Evolutionary conservation across 2,797 vertebrate genomes (phyloP), one percentile per base, ranked within the genome.

Genomic region (Spea hammondii): DNA sequence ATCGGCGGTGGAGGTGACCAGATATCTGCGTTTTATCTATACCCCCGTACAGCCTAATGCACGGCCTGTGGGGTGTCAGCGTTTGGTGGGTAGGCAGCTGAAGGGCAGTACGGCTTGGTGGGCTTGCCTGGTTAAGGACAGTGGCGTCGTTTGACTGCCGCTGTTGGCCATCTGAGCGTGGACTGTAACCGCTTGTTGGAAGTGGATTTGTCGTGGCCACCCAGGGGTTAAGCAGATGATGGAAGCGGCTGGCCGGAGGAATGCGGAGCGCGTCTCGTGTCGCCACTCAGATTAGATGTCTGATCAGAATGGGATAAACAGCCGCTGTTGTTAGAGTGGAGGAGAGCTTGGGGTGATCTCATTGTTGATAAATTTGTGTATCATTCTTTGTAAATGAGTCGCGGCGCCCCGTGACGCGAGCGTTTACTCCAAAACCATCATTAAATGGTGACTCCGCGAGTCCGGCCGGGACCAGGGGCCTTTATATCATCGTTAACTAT

Each of bases 271-370:
- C 60, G 46, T 76, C 74, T 62, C 13, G 11, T 67, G 79, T 64
- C 70, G 55, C 79, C 79, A 73, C 79, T 64, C 49, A 82, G 74
- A 82, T 82, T 81, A 81, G 64, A 67, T 64, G 74, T 77, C 69
- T 62, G 79, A 81, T 81, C 68, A 60, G 6, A 62, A 32, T 50
- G 4, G 11, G 54, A 72, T 82, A 82, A 73, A 82, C 74, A 82
- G 53, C 73, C 0, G 9, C 69, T 64, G 55, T 60, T 68, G 72
- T 53, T 51, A 44, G 32, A 55, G 48, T 45, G 71, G 59, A 50
- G 70, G 54, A 44, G 12, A 72, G 55, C 62, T 6, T 67, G 69
- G 53, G 8, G 11, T 77, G 74, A 77, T 14, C 46, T 82, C 68
- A 69, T 77, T 77, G 79, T 82, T 82, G 77, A 67, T 73, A 44